These are phyloP conservation scores for Drosophila rufa DNA, from an alignment of 1,140 invertebrate genomes.

Conservation along the genomic window DNA sequence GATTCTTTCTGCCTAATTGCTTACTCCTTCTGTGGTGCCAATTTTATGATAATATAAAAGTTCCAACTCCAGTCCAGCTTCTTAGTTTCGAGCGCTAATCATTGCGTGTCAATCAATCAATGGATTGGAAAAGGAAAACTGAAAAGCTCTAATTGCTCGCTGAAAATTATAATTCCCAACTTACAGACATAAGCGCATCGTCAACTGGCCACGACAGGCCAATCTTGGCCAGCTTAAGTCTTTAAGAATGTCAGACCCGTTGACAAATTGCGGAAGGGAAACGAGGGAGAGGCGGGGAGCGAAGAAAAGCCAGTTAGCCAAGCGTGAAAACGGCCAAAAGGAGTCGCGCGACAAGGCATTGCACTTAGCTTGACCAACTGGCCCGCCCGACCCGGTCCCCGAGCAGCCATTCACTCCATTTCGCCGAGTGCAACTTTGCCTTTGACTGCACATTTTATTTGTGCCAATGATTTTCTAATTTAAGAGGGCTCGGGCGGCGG, in stretches of 20 bases:
- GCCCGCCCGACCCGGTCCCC: background rate
- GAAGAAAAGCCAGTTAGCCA: conserved; percentile 18
- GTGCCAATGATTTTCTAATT: conserved; percentile 82
- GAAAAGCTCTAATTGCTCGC: conserved; percentile 43
- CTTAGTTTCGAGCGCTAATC: conserved; percentile 5
- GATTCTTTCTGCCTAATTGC: conserved; percentile 61
- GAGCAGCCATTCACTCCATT: background rate
- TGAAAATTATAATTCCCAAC: conserved; percentile 54
- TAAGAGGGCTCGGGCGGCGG: conserved; percentile 11
- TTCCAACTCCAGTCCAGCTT: background rate
- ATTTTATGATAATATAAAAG: conserved; percentile 70
- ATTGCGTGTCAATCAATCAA: conserved; percentile 43
- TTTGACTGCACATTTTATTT: conserved; percentile 71
- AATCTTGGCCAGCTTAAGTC: conserved; percentile 61
- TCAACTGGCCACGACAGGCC: conserved; percentile 23
- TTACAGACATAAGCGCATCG: conserved; percentile 46
- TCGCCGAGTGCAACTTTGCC: conserved; percentile 59
- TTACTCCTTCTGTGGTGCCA: conserved; percentile 11
- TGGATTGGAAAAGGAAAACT: conserved; percentile 4
- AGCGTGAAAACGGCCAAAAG: conserved; percentile 48
- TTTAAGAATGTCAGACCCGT: conserved; percentile 62
- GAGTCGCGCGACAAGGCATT: conserved; percentile 70
- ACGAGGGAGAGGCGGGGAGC: background rate
- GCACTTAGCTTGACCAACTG: conserved; percentile 75
- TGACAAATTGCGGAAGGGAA: conserved; percentile 58